phyloP scores from a whole-genome alignment of 1,140 invertebrate species.

The Teleopsis dalmanni region DNA sequence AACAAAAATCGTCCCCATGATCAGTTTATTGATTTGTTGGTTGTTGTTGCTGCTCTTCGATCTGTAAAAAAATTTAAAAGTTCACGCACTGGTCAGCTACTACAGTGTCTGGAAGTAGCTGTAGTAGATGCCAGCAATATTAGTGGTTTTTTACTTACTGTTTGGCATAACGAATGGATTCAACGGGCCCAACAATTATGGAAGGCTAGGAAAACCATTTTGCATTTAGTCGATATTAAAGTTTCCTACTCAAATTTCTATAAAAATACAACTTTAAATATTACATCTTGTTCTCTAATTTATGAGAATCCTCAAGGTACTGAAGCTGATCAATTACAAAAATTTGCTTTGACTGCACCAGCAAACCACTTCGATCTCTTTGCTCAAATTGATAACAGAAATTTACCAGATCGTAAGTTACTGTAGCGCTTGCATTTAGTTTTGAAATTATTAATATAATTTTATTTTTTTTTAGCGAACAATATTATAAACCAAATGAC shows the following conservation, averaged over 20 bases:
- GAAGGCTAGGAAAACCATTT: slow-evolving; percentile 43
- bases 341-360: slow-evolving; percentile 17
- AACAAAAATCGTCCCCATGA: slow-evolving; percentile 3
- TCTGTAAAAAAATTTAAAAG: slow-evolving; percentile 30
- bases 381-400: slow-evolving; percentile 10
- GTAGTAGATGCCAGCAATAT: slow-evolving; percentile 44
- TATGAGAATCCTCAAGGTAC: slow-evolving; percentile 43
- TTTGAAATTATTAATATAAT: not conserved
- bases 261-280: slow-evolving; percentile 27
- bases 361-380: slow-evolving; percentile 16
- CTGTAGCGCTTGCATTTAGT: too few relatives aligned
- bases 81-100: slow-evolving; percentile 19
- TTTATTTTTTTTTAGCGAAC: slow-evolving; percentile 25
- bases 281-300: slow-evolving; percentile 39
- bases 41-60: slow-evolving; percentile 35
- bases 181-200: slow-evolving; percentile 31
- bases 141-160: slow-evolving; percentile 36
- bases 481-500: slow-evolving; percentile 47
- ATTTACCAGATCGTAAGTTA: slow-evolving; percentile 20
- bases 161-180: slow-evolving; percentile 47
- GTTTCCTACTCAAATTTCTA: slow-evolving; percentile 41
- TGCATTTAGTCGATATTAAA: slow-evolving; percentile 47
- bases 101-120: slow-evolving; percentile 44
- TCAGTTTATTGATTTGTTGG: slow-evolving; percentile 38
- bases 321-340: slow-evolving; percentile 15